These are phyloP conservation scores for Trimorus sp. DNA, from an alignment of 2,888 invertebrate genomes.

Conservation along the genomic window DNA sequence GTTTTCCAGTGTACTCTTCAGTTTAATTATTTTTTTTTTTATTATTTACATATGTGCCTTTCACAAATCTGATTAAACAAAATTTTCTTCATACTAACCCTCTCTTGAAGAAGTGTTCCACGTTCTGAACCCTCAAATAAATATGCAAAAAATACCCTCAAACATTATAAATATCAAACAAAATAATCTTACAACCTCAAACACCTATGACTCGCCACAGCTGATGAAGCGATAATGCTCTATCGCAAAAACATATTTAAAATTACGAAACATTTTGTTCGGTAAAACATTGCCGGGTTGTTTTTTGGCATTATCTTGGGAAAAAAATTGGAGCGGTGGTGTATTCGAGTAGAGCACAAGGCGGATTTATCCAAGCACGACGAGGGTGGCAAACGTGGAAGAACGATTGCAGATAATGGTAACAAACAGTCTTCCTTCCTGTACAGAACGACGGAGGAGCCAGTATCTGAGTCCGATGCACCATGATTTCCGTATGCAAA, in stretches of 20 bases:
- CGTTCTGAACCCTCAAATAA: too few relatives aligned
- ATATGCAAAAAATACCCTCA: too few relatives aligned
- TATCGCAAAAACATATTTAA: background rate
- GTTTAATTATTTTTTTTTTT: too few relatives aligned
- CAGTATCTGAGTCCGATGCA: constrained; percentile 63
- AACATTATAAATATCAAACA: too few relatives aligned
- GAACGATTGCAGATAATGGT: constrained; percentile 79
- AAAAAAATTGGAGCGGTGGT: constrained; percentile 43
- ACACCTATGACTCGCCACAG: too few relatives aligned
- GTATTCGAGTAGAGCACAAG: constrained; percentile 53
- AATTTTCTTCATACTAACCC: too few relatives aligned
- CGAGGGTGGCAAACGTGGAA: constrained; percentile 58
- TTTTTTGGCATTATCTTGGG: constrained; percentile 48
- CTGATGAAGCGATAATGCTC: too few relatives aligned
- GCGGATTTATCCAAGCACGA: constrained; percentile 52
- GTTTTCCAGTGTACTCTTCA: too few relatives aligned
- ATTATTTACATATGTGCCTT: too few relatives aligned
- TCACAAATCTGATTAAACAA: too few relatives aligned
- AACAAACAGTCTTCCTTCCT: constrained; percentile 82
- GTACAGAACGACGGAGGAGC: constrained; percentile 77
- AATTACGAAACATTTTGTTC: constrained; percentile 38
- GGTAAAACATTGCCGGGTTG: constrained; percentile 33
- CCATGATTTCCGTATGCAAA: constrained; percentile 81
- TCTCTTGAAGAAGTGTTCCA: too few relatives aligned
- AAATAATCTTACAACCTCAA: too few relatives aligned